phyloP scores from a whole-genome alignment of 1,140 invertebrate genomes.

The Sycophila sp. region DNA sequence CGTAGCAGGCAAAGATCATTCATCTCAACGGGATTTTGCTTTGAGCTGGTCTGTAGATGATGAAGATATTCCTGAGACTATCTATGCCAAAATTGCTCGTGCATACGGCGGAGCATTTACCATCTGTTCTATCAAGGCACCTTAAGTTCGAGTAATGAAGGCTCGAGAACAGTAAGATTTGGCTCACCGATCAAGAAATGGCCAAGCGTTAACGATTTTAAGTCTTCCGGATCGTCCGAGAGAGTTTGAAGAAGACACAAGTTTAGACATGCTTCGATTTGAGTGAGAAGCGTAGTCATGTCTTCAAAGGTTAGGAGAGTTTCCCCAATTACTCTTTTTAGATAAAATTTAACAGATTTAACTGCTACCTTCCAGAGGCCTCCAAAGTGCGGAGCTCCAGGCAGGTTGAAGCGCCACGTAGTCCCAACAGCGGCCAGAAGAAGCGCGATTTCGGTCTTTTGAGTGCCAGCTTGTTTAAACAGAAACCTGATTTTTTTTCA shows the following conservation, averaged over 20 bases:
- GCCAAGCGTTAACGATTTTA: background rate
- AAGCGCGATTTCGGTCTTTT: no score
- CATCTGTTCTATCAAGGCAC: background rate
- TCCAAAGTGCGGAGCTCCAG: slow-evolving; percentile 5
- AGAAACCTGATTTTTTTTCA: no score
- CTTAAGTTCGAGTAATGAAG: background rate
- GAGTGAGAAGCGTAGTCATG: background rate
- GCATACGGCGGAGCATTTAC: background rate
- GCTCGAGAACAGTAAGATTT: background rate
- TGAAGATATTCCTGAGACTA: background rate
- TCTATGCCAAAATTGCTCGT: background rate
- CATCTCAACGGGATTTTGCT: background rate
- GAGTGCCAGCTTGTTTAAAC: no score
- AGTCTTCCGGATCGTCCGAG: slow-evolving; percentile 26
- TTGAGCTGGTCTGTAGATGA: background rate
- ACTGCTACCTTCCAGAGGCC: background rate
- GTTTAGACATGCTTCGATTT: background rate
- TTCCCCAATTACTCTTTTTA: background rate
- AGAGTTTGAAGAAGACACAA: slow-evolving; percentile 36
- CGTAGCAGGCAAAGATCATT: background rate
- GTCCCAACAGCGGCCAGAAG: no score
- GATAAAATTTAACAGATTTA: background rate
- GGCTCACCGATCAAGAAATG: background rate
- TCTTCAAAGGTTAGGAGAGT: background rate
- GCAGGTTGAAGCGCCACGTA: slow-evolving; percentile 42